Conservation (phyloP, 2,888 invertebrate genomes). For the Apocheima hispidaria region DNA sequence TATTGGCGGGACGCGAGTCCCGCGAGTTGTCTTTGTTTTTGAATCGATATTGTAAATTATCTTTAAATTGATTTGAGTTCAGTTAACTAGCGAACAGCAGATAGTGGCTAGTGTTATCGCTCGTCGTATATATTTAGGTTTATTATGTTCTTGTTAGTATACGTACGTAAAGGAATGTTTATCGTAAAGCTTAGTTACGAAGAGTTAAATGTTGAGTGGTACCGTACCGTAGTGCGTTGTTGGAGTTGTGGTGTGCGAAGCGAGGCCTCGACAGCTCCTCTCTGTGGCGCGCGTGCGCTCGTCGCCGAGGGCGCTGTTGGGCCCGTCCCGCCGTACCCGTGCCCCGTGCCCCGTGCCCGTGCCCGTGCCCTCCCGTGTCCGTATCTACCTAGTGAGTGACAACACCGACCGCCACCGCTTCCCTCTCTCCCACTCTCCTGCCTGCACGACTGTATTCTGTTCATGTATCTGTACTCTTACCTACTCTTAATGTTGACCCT, state of each 20-base stretch:
- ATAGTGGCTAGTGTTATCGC: slow-evolving; percentile 86
- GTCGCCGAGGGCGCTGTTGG: slow-evolving; percentile 64
- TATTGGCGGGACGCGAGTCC: slow-evolving; percentile 84
- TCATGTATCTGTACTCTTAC: slow-evolving; percentile 68
- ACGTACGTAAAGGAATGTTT: slow-evolving; percentile 83
- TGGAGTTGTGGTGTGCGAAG: slow-evolving; percentile 76
- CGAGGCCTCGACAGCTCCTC: slow-evolving; percentile 74
- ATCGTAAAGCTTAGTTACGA: slow-evolving; percentile 82
- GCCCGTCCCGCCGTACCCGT: slow-evolving; percentile 43
- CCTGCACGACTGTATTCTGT: slow-evolving; percentile 74
- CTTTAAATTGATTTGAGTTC: slow-evolving; percentile 82
- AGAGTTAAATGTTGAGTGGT: slow-evolving; percentile 85
- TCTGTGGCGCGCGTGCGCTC: slow-evolving; percentile 58
- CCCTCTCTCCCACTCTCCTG: slow-evolving; percentile 67
- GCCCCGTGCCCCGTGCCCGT: slow-evolving; percentile 40
- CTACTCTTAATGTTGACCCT: slow-evolving; percentile 80
- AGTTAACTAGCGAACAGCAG: slow-evolving; percentile 84
- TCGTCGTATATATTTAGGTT: slow-evolving; percentile 74
- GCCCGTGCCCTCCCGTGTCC: slow-evolving; percentile 40
- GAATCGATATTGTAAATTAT: slow-evolving; percentile 82
- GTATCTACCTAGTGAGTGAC: slow-evolving; percentile 60
- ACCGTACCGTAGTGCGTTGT: slow-evolving; percentile 83
- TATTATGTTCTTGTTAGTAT: slow-evolving; percentile 84
- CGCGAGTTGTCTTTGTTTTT: slow-evolving; percentile 83
- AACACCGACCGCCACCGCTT: slow-evolving; percentile 58